Evolutionary conservation across 2,888 invertebrate genomes (phyloP).

Genomic region (Leucophora obtusa): DNA sequence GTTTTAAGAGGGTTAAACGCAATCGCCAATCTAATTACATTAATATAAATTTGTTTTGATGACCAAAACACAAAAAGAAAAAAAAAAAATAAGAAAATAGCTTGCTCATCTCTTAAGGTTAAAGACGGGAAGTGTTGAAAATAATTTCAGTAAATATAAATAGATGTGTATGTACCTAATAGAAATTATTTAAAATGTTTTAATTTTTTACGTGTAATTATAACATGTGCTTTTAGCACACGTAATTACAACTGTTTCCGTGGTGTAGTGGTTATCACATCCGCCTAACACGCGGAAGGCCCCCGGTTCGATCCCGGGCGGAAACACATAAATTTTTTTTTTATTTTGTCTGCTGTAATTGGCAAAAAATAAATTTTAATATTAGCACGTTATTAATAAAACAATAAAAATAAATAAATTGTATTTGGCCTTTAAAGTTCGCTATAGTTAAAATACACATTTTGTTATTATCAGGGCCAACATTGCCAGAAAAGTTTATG

Average conservation of each 20-base stretch:
- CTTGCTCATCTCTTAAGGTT: conserved; percentile 31
- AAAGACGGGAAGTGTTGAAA: conserved; percentile 35
- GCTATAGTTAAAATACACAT: too few relatives aligned
- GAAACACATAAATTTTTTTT: conserved; percentile 70
- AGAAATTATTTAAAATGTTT: background rate
- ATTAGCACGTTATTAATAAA: too few relatives aligned
- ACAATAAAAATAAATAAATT: too few relatives aligned
- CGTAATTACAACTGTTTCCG: conserved; percentile 69
- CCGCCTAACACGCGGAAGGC: conserved; percentile 77
- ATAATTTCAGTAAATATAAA: background rate
- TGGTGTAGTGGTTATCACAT: conserved; percentile 77
- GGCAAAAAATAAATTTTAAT: background rate
- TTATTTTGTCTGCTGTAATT: background rate
- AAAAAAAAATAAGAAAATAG: conserved; percentile 17
- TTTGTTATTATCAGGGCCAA: too few relatives aligned
- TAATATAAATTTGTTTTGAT: conserved; percentile 66
- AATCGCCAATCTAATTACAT: conserved; percentile 71
- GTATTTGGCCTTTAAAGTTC: too few relatives aligned
- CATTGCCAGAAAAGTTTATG: too few relatives aligned
- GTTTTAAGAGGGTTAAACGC: conserved; percentile 70
- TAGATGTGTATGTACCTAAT: background rate
- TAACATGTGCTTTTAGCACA: background rate
- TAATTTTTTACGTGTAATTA: too few relatives aligned
- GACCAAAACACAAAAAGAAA: conserved; percentile 54
- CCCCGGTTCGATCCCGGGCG: conserved; percentile 78